A percentile compares a stretch with the other conserved stretches of the same genome.
phyloP scores from a whole-genome alignment of 2,888 invertebrate species.

The Chrysolina haemoptera region DNA sequence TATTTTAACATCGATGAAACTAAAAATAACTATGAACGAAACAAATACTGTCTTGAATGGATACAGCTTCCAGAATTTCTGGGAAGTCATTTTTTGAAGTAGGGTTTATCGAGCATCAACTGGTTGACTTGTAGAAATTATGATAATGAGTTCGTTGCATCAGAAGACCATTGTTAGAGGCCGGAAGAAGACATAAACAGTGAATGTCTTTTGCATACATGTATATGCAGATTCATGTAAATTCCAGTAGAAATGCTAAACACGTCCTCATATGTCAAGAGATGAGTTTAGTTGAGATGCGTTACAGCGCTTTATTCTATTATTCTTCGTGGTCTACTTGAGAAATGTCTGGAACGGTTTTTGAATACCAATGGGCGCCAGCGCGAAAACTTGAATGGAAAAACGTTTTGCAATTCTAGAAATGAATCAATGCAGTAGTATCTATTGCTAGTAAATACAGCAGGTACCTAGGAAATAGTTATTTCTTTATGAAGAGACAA shows the following conservation, averaged over 20 bases:
- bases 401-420: neutral
- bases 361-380: slow-evolving; percentile 18
- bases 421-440: too few relatives aligned
- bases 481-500: too few relatives aligned
- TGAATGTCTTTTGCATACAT: slow-evolving; percentile 42
- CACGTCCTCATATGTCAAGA: slow-evolving; percentile 45
- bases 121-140: neutral
- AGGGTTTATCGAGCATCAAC: neutral
- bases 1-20: too few relatives aligned
- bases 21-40: too few relatives aligned
- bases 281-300: slow-evolving; percentile 43
- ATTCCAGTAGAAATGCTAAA: slow-evolving; percentile 49
- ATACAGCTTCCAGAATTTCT: too few relatives aligned
- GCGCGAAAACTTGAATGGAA: neutral
- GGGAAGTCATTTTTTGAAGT: too few relatives aligned
- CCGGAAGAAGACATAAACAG: slow-evolving; percentile 34
- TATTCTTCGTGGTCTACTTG: slow-evolving; percentile 43
- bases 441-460: too few relatives aligned
- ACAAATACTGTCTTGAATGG: too few relatives aligned
- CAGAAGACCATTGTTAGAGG: neutral
- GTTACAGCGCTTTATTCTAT: slow-evolving; percentile 26
- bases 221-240: slow-evolving; percentile 53
- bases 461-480: too few relatives aligned
- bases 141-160: slow-evolving; percentile 10
- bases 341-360: slow-evolving; percentile 43